Base-by-base conservation (phyloP, 2,113 vertebrate genomes). In the Pelecanoides urinatrix region DNA sequence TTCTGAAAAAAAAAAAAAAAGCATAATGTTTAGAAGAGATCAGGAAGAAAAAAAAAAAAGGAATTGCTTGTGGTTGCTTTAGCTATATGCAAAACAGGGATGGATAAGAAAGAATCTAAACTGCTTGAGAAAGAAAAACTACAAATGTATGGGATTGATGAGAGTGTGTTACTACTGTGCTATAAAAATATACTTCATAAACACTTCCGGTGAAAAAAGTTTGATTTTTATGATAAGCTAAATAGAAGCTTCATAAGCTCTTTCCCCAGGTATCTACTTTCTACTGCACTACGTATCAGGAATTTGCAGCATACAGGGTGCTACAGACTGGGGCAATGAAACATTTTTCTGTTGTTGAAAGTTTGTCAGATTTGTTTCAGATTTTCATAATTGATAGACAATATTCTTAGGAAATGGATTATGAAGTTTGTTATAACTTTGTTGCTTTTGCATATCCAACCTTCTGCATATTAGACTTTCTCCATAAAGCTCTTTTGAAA, bases 301-400 rank as follows among this genome's bases (percentile, higher is more conserved):
- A 92, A 56, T 92, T 75, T 78, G 40, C 34, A 86, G 17, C 32
- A 14, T 30, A 11, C 2, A 0, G 6, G 34, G 20, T 74, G 14
- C 83, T 78, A 9, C 25, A 49, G 53, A 9, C 29, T 52, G 5
- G 17, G 34, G 5, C 26, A 36, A 52, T 29, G 18, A 59, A 65
- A 61, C 0, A 0, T 63, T 27, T n/a, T 86, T 82, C 36, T 49
- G 0, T 13, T 47, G 13, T 4, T 53, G 25, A 50, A 86, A 81
- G 16, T 52, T 77, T 71, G 11, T 30, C 53, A 56, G 23, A 59
- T 63, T 91, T 50, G 47, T 47, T 86, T 77, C 32, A 65, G 50
- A 42, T 78, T 92, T 94, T 81, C 22, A 38, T 61, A 92, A 71
- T 44, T 4, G 2, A 81, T 80, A 68, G 26, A 11, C 20, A 63